Evolutionary conservation across 2,113 vertebrate species (phyloP), one percentile per base, ranked within the genome.

Genomic region (Ictidomys tridecemlineatus): DNA sequence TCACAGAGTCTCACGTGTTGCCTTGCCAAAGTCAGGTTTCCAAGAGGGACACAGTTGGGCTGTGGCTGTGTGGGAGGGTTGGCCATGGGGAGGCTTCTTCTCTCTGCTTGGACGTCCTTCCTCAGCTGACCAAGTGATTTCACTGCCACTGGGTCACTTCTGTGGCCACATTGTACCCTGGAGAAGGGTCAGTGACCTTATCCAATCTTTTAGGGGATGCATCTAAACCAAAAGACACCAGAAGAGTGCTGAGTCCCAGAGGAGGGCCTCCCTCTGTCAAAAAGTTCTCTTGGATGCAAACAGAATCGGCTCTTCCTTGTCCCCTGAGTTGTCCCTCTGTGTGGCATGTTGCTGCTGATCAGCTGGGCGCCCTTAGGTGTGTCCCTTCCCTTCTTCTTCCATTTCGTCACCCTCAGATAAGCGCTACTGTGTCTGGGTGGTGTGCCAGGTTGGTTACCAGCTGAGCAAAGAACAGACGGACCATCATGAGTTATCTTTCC

Each of bases 21-120:
- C 91, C 87, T 97, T 98, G 98, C 94, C 94, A 97, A 97, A 96
- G 42, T 97, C 77, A 92, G 89, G 85, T 45, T 92, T 94, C 85
- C 53, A 70, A 18, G 61, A 61, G 42, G 80, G 95, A 69, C 65
- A 70, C 76, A 85, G 80, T 79, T 96, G 91, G 94, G 34, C 32
- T 22, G 34, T 7, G 51, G 20, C 42, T 42, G 32, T 10, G 28
- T n/a, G 51, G 37, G 45, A 20, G 13, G 79, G 39, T 17, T 72
- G 82, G 76, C 32, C 16, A 1, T 8, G 69, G 58, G 61, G 30
- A 37, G 11, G 16, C 13, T 51, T 11, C 4, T 56, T 80, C 10
- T 26, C 22, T 51, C 74, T 34, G 30, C 37, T 53, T n/a, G n/a
- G 30, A 20, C 32, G 37, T 4, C 20, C 56, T 34, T 3, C 10